phyloP scores from a whole-genome alignment of 2,797 vertebrate species.

The Coendou prehensilis region DNA sequence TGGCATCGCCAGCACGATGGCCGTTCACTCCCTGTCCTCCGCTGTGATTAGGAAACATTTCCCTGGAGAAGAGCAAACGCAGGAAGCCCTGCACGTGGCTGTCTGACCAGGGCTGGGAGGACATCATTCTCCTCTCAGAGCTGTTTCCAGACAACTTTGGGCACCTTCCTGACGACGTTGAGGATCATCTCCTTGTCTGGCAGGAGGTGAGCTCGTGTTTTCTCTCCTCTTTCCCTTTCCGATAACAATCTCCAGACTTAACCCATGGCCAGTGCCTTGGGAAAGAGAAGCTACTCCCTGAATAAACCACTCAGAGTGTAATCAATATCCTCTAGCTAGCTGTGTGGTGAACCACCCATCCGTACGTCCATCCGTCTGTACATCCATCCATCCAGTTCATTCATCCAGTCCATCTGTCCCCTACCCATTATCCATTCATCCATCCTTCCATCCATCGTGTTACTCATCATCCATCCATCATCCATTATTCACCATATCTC shows the following conservation, averaged over 20 bases:
- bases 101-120: constrained; percentile 97
- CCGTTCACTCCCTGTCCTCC: neutral
- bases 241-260: accelerated
- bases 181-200: constrained; percentile 91
- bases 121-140: constrained; percentile 93
- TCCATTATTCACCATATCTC: neutral
- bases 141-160: constrained; percentile 92
- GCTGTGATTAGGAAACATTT: constrained; percentile 93
- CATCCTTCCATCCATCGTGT: no score
- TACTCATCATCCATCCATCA: neutral
- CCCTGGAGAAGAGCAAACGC: constrained; percentile 94
- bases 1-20: accelerated
- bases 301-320: neutral
- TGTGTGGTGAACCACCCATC: neutral
- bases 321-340: neutral
- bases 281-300: accelerated
- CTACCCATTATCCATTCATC: no score
- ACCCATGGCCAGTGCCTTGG: accelerated
- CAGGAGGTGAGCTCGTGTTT: constrained; percentile 90
- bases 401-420: neutral
- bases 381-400: neutral
- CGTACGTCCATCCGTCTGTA: neutral
- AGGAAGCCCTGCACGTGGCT: constrained; percentile 95
- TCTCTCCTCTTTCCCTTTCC: neutral
- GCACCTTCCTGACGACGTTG: constrained; percentile 93